Conservation (phyloP, 2,113 vertebrate species). For the Thamnophis sirtalis region DNA sequence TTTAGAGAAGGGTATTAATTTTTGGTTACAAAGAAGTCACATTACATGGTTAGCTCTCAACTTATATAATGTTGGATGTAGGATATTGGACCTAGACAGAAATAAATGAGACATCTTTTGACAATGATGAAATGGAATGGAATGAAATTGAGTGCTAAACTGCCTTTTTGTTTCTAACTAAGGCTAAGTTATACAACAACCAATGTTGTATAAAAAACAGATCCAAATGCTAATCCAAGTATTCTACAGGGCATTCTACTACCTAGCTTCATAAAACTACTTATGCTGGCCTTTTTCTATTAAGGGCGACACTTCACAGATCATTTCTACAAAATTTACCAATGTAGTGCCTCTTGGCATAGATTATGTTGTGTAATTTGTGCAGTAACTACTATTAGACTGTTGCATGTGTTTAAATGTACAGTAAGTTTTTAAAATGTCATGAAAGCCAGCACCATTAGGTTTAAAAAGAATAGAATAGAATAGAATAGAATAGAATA, state of each 20-base stretch:
- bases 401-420: background rate
- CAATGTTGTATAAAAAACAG: background rate
- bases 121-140: no score
- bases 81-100: background rate
- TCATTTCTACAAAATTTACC: background rate
- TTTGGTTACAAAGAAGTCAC: background rate
- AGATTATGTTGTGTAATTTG: background rate
- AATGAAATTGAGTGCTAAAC: conserved; percentile 56
- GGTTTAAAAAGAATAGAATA: background rate
- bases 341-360: background rate
- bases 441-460: background rate
- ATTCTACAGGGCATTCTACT: background rate
- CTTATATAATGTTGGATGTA: background rate
- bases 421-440: background rate
- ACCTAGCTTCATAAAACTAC: conserved; percentile 14
- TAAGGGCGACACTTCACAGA: background rate
- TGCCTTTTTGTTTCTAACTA: conserved; percentile 72
- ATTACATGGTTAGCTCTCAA: background rate
- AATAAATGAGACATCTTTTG: no score
- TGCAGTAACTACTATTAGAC: background rate
- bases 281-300: background rate
- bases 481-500: no score
- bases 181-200: conserved; percentile 67
- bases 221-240: no score
- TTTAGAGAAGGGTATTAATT: background rate